These are phyloP conservation scores for Macaca mulatta DNA, from an alignment of 2,113 vertebrate genomes.

Conservation along the genomic window DNA sequence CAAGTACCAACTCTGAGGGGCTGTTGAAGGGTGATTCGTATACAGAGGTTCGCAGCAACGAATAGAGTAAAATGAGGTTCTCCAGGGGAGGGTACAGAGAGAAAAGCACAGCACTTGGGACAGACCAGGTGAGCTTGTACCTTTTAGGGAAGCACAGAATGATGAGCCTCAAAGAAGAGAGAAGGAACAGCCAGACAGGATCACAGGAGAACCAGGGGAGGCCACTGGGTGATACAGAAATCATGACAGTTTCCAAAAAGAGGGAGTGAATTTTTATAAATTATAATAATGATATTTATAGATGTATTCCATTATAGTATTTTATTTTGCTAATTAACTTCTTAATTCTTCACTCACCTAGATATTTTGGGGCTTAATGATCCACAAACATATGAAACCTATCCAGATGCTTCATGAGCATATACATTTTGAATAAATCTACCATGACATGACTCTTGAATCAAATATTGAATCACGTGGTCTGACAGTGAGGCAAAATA, in stretches of 20 bases:
- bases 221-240: not conserved
- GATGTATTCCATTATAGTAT: not conserved
- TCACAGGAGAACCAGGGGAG: not conserved
- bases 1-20: not conserved
- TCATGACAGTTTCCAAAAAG: not conserved
- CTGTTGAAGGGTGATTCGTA: not conserved
- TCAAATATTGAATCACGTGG: not conserved
- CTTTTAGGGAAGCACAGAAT: not conserved
- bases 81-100: not conserved
- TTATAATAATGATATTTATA: not conserved
- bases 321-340: slow-evolving; percentile 4
- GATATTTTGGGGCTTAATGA: not conserved
- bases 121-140: rapidly evolving
- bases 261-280: not conserved
- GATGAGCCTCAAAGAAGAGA: not conserved
- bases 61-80: not conserved
- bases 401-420: not conserved
- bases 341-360: not conserved
- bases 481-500: not conserved
- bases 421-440: not conserved
- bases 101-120: not conserved
- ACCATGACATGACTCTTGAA: not conserved
- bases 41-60: not conserved
- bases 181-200: not conserved
- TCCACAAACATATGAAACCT: not conserved